Evolutionary conservation across 1,140 invertebrate species (phyloP), one percentile per base, ranked within the genome.

Genomic region (Luehdorfia chinensis): DNA sequence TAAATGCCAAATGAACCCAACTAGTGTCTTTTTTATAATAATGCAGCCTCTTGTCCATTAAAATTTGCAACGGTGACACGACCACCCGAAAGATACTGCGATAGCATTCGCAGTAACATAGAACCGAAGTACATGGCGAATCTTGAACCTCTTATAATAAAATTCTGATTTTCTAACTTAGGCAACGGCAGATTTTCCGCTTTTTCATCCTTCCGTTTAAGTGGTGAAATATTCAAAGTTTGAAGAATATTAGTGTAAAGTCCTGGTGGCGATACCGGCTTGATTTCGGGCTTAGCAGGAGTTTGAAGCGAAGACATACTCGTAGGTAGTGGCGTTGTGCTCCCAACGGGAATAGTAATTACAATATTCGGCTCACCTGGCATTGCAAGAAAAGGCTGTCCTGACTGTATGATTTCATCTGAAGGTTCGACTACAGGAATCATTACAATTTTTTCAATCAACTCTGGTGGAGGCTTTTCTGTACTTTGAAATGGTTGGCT

Each of bases 121-220:
- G 68, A 66, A 28, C 65, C 63, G 33, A 72, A 54, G 28, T 66
- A 66, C 27, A 71, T 33, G 30, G 66, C 56, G 27, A 71, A 61
- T 34, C 59, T 53, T 12, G 68, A 68, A 8, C 68, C 65, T 47
- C 63, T 62, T 4, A 62, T 51, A 6, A 71, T 51, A 8, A 66
- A 53, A 39, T 59, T 61, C 13, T 61, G 59, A 11, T 54, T 34
- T 32, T 59, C 51, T 49, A 51, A 32, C 34, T 55, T 65, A 7
- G 25, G 25, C 13, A n/a, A 7, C 14, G n/a, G 8, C 3, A 43
- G 8, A 43, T n/a, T 43, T 30, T 28, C 12, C 6, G 23, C 2
- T 37, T 19, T 37, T 37, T 37, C n/a, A 43, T 27, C 15, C 2
- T 28, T n/a, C 15, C 8, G 23, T 28, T 28, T 43, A 8, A 28